phyloP scores from a whole-genome alignment of 2,113 vertebrate genomes.

The Cheirogaleus medius region DNA sequence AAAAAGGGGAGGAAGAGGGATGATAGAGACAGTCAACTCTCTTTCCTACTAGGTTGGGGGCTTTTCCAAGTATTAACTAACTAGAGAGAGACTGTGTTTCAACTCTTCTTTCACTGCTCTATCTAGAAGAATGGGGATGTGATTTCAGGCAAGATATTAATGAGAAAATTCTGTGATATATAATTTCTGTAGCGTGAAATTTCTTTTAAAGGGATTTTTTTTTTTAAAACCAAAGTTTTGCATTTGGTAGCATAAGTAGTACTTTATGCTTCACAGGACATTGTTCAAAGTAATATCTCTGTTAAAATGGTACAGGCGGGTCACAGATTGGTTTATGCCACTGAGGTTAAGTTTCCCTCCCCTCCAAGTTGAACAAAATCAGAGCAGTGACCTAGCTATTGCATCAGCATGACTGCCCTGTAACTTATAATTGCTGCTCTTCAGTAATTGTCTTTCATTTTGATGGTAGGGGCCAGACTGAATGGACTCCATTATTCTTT shows the following conservation, averaged over 20 bases:
- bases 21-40: neutral
- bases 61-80: neutral
- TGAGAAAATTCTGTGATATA: conserved; percentile 45
- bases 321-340: conserved; percentile 26
- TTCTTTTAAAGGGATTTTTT: conserved; percentile 49
- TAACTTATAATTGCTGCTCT: conserved; percentile 39
- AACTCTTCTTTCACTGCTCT: conserved; percentile 22
- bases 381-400: conserved; percentile 28
- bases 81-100: neutral
- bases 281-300: conserved; percentile 34
- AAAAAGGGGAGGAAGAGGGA: neutral
- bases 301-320: neutral
- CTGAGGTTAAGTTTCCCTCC: neutral
- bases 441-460: neutral
- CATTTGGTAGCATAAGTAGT: conserved; percentile 31
- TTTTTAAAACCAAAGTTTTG: conserved; percentile 35
- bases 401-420: conserved; percentile 3
- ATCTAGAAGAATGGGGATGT: neutral
- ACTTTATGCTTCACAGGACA: conserved; percentile 31
- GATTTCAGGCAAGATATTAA: conserved; percentile 36
- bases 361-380: conserved; percentile 43
- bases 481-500: neutral
- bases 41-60: neutral
- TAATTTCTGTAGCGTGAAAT: conserved; percentile 3
- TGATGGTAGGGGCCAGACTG: neutral